Conservation (phyloP, 2,113 vertebrate genomes). For the Anseranas semipalmata region DNA sequence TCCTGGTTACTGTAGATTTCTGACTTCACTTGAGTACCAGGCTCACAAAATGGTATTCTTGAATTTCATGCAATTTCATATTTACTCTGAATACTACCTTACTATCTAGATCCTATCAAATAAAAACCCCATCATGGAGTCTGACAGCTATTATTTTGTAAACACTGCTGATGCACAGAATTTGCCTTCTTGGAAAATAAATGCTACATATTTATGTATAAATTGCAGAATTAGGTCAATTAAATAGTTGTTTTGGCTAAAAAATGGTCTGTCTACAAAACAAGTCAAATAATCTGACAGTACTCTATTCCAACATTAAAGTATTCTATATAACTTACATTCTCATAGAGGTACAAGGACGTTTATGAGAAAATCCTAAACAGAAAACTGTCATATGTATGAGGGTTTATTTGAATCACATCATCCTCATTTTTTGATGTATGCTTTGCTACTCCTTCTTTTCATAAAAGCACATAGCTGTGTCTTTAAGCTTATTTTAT, state of each 20-base stretch:
- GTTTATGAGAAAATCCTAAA: slow-evolving; percentile 53
- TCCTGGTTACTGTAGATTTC: background rate
- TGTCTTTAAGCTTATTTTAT: background rate
- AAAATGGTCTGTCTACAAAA: slow-evolving; percentile 36
- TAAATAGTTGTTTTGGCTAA: slow-evolving; percentile 62
- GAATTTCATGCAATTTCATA: slow-evolving; percentile 32
- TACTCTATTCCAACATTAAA: slow-evolving; percentile 22
- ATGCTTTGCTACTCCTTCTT: background rate
- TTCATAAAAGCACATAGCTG: background rate
- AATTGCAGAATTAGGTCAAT: slow-evolving; percentile 67
- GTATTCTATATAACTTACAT: slow-evolving; percentile 42
- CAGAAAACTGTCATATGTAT: background rate
- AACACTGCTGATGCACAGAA: slow-evolving; percentile 52
- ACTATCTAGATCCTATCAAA: slow-evolving; percentile 58
- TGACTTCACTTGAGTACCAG: slow-evolving; percentile 33
- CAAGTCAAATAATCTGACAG: slow-evolving; percentile 53
- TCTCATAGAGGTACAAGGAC: background rate
- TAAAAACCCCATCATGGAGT: slow-evolving; percentile 15
- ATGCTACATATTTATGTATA: slow-evolving; percentile 69
- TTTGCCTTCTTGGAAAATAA: slow-evolving; percentile 60
- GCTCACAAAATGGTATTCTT: slow-evolving; percentile 37
- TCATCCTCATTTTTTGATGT: background rate
- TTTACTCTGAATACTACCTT: slow-evolving; percentile 42
- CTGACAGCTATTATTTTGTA: slow-evolving; percentile 57
- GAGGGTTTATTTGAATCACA: background rate